These are phyloP conservation scores for Globodera rostochiensis DNA, from an alignment of 1,140 invertebrate genomes.

Conservation along the genomic window DNA sequence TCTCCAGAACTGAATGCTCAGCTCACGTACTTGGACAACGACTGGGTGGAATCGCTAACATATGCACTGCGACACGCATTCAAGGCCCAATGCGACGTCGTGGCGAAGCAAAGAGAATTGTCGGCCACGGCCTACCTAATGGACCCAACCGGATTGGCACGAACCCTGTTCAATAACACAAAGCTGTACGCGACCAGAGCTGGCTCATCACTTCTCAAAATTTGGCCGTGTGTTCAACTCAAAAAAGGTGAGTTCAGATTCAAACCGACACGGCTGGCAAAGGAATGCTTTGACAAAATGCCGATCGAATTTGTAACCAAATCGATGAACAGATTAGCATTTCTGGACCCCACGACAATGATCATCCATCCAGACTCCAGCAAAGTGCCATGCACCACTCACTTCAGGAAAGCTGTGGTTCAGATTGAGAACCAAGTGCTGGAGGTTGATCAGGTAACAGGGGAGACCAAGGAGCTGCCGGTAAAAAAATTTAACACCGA, in stretches of 20 bases:
- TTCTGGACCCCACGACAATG: neutral
- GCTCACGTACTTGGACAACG: conserved; percentile 3
- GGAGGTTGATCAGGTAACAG: neutral
- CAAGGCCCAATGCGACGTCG: neutral
- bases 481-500: neutral
- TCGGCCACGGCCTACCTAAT: neutral
- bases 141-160: neutral
- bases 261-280: neutral
- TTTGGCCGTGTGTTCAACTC: conserved; percentile 6
- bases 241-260: neutral
- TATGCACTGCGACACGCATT: neutral
- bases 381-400: neutral
- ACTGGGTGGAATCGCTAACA: neutral
- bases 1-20: neutral
- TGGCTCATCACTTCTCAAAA: neutral
- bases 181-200: neutral
- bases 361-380: neutral
- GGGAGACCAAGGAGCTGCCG: neutral
- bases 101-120: neutral
- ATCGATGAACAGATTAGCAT: neutral
- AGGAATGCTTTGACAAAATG: neutral
- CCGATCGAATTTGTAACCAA: neutral
- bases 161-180: neutral
- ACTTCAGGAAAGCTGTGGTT: neutral
- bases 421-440: neutral